These are phyloP conservation scores for Teleogryllus oceanicus DNA, from an alignment of 2,888 invertebrate genomes.

Conservation along the genomic window DNA sequence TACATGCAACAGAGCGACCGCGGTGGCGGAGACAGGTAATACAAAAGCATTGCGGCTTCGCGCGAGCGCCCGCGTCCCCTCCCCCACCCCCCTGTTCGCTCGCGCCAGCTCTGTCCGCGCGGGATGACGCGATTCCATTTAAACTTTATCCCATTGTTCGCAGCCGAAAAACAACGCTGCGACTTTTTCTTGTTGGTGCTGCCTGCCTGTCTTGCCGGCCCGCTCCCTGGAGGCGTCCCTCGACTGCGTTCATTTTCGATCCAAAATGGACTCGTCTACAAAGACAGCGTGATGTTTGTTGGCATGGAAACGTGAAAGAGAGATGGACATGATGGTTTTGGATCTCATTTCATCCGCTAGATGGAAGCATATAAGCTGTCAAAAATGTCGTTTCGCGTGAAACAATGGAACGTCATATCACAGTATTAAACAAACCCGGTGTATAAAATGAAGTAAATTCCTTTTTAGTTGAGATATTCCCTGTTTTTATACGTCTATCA, in stretches of 20 bases:
- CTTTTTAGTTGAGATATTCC: constrained; percentile 18
- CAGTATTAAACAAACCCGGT: constrained; percentile 18
- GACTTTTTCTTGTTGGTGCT: not conserved
- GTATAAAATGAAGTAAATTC: constrained; percentile 18
- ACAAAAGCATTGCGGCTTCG: constrained; percentile 3
- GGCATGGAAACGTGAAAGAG: constrained; percentile 28
- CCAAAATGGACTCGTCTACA: constrained; percentile 18
- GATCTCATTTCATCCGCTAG: constrained; percentile 30
- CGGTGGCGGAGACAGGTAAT: not conserved
- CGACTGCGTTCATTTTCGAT: constrained; percentile 18
- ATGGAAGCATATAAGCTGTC: constrained; percentile 31
- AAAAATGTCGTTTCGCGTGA: constrained; percentile 30
- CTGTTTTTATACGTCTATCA: constrained; percentile 18
- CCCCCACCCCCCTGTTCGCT: not conserved
- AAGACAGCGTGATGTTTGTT: constrained; percentile 26
- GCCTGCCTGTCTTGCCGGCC: not conserved
- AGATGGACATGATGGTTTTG: constrained; percentile 28
- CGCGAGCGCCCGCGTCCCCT: not conserved
- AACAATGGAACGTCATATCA: constrained; percentile 18
- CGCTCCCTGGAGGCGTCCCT: not conserved
- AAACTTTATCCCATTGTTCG: constrained; percentile 7
- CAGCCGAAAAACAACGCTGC: not conserved
- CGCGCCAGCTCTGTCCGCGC: not conserved
- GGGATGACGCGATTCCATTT: constrained; percentile 18
- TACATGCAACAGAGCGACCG: not conserved